Conservation (phyloP, 2,888 invertebrate genomes). For the Polyommatus icarus region DNA sequence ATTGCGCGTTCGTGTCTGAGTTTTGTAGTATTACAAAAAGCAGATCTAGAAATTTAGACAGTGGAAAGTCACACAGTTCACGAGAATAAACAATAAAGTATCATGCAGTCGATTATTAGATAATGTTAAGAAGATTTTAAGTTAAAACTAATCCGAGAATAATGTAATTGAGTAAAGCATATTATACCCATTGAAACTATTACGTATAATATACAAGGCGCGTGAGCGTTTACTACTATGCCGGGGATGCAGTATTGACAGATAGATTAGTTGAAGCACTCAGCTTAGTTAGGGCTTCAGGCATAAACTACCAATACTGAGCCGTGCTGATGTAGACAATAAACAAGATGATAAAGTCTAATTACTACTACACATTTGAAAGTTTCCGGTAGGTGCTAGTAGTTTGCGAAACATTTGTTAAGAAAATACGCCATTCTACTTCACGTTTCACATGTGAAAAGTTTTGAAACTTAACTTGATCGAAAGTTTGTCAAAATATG, state of each 20-base stretch:
- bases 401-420: not conserved
- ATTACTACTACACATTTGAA: slow-evolving; percentile 1
- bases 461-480: not conserved
- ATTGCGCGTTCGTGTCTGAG: too few species aligned
- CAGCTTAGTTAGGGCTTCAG: not conserved
- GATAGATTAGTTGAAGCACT: slow-evolving; percentile 9
- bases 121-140: too few species aligned
- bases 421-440: not conserved
- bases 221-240: not conserved
- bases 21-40: too few species aligned
- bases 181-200: not conserved
- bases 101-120: not conserved
- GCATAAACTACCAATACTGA: not conserved
- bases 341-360: not conserved
- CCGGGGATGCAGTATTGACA: not conserved
- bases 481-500: not conserved
- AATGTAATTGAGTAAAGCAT: not conserved
- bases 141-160: not conserved
- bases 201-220: not conserved
- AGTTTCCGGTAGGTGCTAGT: not conserved
- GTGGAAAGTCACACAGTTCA: too few species aligned
- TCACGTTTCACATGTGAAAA: not conserved
- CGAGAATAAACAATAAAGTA: not conserved
- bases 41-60: too few species aligned
- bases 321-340: not conserved